Evolutionary conservation across 2,113 vertebrate genomes (phyloP).

Genomic region (Macrotis lagotis): DNA sequence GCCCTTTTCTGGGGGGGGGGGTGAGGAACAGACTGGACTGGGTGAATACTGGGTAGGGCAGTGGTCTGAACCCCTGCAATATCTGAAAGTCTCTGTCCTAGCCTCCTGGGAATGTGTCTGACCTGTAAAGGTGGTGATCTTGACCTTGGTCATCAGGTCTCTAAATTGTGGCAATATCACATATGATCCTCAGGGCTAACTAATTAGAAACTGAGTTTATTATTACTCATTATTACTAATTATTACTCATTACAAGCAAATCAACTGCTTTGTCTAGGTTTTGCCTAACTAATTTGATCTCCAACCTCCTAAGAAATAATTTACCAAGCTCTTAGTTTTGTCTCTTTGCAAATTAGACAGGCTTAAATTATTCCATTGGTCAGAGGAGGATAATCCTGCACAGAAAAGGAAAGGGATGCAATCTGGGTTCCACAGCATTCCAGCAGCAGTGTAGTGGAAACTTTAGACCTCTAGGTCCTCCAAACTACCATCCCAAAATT

Average conservation of each 20-base stretch:
- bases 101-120: neutral
- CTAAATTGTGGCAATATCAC: neutral
- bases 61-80: neutral
- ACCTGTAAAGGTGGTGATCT: neutral
- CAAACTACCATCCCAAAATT: neutral
- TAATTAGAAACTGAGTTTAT: neutral
- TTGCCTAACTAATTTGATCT: slow-evolving; percentile 14
- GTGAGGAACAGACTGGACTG: neutral
- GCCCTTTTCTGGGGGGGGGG: neutral
- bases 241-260: neutral
- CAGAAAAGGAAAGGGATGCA: neutral
- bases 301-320: neutral
- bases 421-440: neutral
- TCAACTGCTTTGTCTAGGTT: neutral
- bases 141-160: neutral
- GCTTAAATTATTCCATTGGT: neutral
- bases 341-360: neutral
- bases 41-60: neutral
- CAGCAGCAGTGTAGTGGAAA: neutral
- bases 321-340: neutral
- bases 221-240: too few species aligned
- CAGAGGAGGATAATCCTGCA: neutral
- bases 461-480: neutral
- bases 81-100: neutral
- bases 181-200: neutral